phyloP scores from a whole-genome alignment of 1,140 invertebrate genomes.

The Trypoxylus dichotomus region DNA sequence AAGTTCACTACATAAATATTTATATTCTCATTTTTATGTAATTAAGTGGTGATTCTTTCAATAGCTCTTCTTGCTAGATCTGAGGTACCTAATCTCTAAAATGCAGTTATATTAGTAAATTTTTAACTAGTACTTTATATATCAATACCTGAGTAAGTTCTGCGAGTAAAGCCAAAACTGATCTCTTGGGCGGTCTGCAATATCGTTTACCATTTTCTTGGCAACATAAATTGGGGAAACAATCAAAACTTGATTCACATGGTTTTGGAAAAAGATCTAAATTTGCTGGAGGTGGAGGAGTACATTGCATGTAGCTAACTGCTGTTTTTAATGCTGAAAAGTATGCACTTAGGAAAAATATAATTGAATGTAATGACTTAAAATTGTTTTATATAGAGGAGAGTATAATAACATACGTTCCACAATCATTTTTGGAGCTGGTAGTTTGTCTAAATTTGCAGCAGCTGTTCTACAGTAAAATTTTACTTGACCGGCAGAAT shows the following conservation, averaged over 20 bases:
- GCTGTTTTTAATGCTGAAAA: slow-evolving; percentile 61
- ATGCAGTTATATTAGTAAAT: not conserved
- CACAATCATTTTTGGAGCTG: slow-evolving; percentile 55
- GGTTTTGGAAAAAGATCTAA: slow-evolving; percentile 67
- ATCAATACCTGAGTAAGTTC: slow-evolving; percentile 16
- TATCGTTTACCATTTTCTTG: slow-evolving; percentile 67
- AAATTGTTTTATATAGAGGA: not conserved
- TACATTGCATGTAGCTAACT: slow-evolving; percentile 69
- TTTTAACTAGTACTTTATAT: not conserved
- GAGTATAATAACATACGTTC: slow-evolving; percentile 51
- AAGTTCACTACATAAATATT: not conserved
- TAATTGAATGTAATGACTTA: not conserved
- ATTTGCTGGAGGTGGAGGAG: slow-evolving; percentile 63
- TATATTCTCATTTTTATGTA: not conserved
- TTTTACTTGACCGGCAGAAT: slow-evolving; percentile 54
- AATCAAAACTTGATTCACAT: slow-evolving; percentile 68
- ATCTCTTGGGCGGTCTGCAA: slow-evolving; percentile 70
- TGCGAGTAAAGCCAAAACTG: slow-evolving; percentile 49
- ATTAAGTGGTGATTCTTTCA: slow-evolving; percentile 35
- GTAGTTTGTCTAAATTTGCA: slow-evolving; percentile 63
- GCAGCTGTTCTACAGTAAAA: slow-evolving; percentile 69
- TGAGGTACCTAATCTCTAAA: slow-evolving; percentile 36
- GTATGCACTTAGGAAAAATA: not conserved
- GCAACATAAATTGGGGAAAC: slow-evolving; percentile 75
- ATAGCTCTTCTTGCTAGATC: slow-evolving; percentile 37